Conservation (phyloP, 2,888 invertebrate species). For the Drosophila fulvimacula region DNA sequence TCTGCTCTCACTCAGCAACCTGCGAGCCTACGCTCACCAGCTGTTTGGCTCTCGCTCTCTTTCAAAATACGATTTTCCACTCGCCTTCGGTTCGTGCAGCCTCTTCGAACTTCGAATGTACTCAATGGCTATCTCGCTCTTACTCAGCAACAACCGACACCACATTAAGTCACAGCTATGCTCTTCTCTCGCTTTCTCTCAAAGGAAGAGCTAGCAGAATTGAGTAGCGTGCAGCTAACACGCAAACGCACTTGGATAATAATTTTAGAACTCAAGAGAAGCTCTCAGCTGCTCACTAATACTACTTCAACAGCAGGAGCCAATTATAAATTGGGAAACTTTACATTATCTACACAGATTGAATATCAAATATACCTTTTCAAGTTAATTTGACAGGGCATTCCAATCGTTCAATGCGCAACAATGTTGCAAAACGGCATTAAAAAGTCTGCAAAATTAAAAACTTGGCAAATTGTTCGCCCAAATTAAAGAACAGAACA, state of each 20-base stretch:
- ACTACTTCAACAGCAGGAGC: neutral
- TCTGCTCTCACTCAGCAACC: no score
- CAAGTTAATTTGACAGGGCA: neutral
- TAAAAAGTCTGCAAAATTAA: slow-evolving; percentile 28
- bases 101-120: no score
- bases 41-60: no score
- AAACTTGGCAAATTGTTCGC: slow-evolving; percentile 60
- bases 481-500: slow-evolving; percentile 63
- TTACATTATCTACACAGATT: no score
- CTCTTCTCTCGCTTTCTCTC: neutral
- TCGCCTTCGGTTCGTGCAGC: no score
- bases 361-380: neutral
- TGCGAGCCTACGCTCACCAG: no score
- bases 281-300: neutral
- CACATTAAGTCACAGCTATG: neutral
- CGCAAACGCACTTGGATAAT: neutral
- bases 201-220: no score
- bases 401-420: neutral
- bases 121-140: neutral
- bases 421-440: neutral
- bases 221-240: neutral
- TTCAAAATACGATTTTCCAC: no score
- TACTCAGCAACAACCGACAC: neutral
- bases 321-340: neutral
- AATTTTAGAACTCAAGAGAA: neutral